phyloP scores from a whole-genome alignment of 2,797 vertebrate species.

The Micrastur ruficollis region DNA sequence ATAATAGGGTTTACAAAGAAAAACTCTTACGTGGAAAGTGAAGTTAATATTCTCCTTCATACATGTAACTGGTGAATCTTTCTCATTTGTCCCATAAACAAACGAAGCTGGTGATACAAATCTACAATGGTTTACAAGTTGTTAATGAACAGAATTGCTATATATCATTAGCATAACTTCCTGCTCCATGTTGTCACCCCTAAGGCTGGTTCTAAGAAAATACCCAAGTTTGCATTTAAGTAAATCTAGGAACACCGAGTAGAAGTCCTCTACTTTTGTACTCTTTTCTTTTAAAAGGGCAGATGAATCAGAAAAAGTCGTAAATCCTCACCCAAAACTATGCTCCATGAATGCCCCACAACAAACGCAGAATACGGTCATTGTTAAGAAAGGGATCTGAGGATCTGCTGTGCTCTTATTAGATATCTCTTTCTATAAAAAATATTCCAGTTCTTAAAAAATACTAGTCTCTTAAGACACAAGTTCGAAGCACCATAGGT shows the following conservation, averaged over 20 bases:
- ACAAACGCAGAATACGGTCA: background rate
- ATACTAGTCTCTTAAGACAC: background rate
- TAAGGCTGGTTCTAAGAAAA: background rate
- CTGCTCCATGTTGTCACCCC: background rate
- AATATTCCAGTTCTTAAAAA: background rate
- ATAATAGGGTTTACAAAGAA: background rate
- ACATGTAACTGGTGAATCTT: slow-evolving; percentile 73
- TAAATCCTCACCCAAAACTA: background rate
- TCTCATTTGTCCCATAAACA: slow-evolving; percentile 81
- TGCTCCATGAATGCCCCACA: background rate
- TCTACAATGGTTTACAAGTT: slow-evolving; percentile 49
- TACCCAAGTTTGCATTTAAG: background rate
- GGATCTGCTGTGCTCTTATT: background rate
- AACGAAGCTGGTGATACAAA: slow-evolving; percentile 85
- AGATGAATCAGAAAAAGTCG: background rate
- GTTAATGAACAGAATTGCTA: background rate
- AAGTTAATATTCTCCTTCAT: slow-evolving; percentile 86
- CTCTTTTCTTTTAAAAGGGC: background rate
- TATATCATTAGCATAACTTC: background rate
- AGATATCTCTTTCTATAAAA: background rate
- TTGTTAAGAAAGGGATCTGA: background rate
- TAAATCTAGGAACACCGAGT: background rate
- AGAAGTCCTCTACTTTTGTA: background rate
- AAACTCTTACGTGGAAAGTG: slow-evolving; percentile 87
- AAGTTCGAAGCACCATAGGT: background rate